A percentile compares a stretch with the other conserved stretches of the same genome.
Evolutionary conservation across 2,888 invertebrate species (phyloP).

Genomic region (Diabrotica balteata): DNA sequence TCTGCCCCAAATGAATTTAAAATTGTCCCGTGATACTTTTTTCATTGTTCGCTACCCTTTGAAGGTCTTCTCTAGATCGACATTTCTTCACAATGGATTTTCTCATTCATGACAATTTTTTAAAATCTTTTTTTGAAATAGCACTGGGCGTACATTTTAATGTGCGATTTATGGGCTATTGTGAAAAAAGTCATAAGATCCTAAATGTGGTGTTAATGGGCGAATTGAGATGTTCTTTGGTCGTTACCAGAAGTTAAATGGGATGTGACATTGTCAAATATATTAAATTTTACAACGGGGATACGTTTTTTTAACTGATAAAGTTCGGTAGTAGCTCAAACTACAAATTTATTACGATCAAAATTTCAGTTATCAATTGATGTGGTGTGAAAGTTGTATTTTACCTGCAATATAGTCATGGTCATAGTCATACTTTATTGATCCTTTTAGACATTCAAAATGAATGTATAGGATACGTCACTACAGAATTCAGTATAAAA

Average conservation of each 20-base stretch:
- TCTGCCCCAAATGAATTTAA: conserved; percentile 58
- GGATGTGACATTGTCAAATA: conserved; percentile 36
- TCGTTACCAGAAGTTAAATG: conserved; percentile 37
- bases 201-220: conserved; percentile 59
- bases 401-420: no score
- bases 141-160: conserved; percentile 57
- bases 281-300: conserved; percentile 22
- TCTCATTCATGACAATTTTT: conserved; percentile 48
- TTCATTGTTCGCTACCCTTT: conserved; percentile 44
- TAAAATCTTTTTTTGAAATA: conserved; percentile 34
- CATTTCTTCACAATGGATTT: conserved; percentile 51
- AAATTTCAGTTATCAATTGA: conserved; percentile 8
- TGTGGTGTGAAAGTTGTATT: background rate
- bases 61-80: conserved; percentile 48
- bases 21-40: conserved; percentile 55
- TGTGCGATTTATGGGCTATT: conserved; percentile 54
- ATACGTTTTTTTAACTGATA: no score
- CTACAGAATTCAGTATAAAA: no score
- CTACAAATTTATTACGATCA: conserved; percentile 11
- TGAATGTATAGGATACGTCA: no score
- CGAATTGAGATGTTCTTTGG: conserved; percentile 54
- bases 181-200: conserved; percentile 40
- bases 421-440: no score
- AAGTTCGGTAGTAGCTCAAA: background rate
- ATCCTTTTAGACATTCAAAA: no score